Evolutionary conservation across 1,140 invertebrate species (phyloP).

Genomic region (Drosophila nasuta): DNA sequence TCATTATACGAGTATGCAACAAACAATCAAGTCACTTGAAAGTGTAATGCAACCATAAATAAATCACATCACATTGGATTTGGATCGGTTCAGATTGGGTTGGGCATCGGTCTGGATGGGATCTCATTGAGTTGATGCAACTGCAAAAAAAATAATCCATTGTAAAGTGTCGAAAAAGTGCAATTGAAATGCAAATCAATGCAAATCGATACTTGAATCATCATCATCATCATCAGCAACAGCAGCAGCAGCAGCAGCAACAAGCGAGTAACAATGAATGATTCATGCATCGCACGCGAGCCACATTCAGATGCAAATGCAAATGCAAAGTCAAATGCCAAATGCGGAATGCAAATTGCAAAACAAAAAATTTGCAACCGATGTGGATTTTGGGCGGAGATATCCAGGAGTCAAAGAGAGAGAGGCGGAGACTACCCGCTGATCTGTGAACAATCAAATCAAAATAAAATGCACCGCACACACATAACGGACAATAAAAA

Average conservation of each 20-base stretch:
- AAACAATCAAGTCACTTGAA: conserved; percentile 69
- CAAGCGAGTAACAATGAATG: conserved; percentile 58
- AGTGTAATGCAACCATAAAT: conserved; percentile 73
- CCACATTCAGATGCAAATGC: conserved; percentile 73
- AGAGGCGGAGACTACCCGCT: conserved; percentile 45
- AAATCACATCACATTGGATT: conserved; percentile 53
- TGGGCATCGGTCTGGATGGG: not conserved
- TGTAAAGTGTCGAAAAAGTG: conserved; percentile 81
- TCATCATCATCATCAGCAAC: conserved; percentile 66
- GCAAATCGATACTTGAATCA: conserved; percentile 82
- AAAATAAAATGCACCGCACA: conserved; percentile 71
- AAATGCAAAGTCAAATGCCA: conserved; percentile 46
- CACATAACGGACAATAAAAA: conserved; percentile 32
- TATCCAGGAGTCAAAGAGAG: conserved; percentile 5
- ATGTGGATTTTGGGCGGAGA: conserved; percentile 38
- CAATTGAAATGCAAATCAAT: conserved; percentile 82
- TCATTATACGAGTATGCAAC: conserved; percentile 59
- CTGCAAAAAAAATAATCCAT: conserved; percentile 75
- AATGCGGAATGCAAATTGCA: conserved; percentile 49
- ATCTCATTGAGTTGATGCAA: conserved; percentile 39
- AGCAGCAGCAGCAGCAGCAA: conserved; percentile 21
- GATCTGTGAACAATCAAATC: conserved; percentile 76
- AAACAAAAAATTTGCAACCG: conserved; percentile 52
- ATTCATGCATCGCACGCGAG: conserved; percentile 79
- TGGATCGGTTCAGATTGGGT: conserved; percentile 4